Base-by-base conservation (phyloP, 2,797 vertebrate genomes). In the Gymnoscopelus braueri region DNA sequence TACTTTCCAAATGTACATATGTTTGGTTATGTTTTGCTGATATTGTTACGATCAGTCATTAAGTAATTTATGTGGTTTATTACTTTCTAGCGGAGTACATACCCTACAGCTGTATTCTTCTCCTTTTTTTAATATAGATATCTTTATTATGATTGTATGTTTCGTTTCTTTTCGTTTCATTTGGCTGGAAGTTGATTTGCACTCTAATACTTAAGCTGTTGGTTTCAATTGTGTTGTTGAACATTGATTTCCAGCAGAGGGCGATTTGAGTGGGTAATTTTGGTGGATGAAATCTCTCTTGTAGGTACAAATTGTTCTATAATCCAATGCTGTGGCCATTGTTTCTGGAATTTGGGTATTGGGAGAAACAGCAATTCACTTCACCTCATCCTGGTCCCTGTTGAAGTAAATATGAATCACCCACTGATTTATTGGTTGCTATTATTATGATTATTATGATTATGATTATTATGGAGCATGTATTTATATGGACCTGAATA, bases 401-500 rank as follows among this genome's bases (percentile, higher is more conserved):
- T n/a, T 57, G 29, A 58, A 32, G 32, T 58, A 11, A 29, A 26
- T 57, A 32, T 14, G 35, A 35, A 63, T 32, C 14, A 63, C 29
- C 26, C 13, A 23, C 53, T 54, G 15, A 67, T 69, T 77, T 77
- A 59, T 29, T 74, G 59, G 60, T 61, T 50, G 58, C 55, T 60
- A 76, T 79, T 69, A 61, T 84, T 74, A 77, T 82, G 67, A 78
- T 82, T 78, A 79, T 84, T 74, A 82, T 85, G 81, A 83, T 84
- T 74, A 76, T 85, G 82, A 80, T 79, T 89, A 84, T 88, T 79
- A 75, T 83, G 86, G 79, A 85, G 92, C 92, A 94, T 94, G 94
- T 81, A 81, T 92, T 92, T 91, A 87, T 92, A 93, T 90, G 90
- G 90, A 89, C 82, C 85, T 93, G 86, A 80, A 78, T 89, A 90